Evolutionary conservation across 2,113 vertebrate species (phyloP).

Genomic region (Sclerurus mexicanus): DNA sequence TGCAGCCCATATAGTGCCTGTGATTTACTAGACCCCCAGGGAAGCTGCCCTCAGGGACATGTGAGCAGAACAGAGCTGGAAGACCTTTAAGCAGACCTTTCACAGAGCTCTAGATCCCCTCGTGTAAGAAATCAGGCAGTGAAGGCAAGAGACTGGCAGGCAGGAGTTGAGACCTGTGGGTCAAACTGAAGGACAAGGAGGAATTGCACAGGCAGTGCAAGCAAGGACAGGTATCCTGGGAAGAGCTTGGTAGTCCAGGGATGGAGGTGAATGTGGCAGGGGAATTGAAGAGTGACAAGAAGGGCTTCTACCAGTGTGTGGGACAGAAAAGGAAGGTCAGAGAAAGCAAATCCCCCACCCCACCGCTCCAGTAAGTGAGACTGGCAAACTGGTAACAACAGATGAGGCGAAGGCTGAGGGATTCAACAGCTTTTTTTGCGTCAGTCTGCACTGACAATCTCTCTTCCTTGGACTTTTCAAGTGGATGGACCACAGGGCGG

Average conservation of each 20-base stretch:
- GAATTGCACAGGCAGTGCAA: neutral
- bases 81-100: neutral
- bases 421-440: too few relatives aligned
- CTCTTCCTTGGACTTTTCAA: neutral
- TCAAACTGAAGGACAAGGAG: neutral
- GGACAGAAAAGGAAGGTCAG: neutral
- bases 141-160: fast-evolving
- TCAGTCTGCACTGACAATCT: neutral
- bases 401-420: neutral
- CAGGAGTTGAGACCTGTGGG: neutral
- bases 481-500: too few relatives aligned
- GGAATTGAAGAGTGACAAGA: fast-evolving
- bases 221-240: neutral
- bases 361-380: too few relatives aligned
- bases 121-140: neutral
- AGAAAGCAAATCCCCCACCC: fast-evolving
- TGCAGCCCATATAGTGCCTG: fast-evolving
- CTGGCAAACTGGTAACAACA: neutral
- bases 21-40: neutral
- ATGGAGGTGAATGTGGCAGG: neutral
- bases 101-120: neutral
- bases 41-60: neutral
- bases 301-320: neutral
- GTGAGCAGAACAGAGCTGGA: neutral
- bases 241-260: neutral